phyloP scores from a whole-genome alignment of 2,888 invertebrate species.

The Cosmorhoe ocellata region DNA sequence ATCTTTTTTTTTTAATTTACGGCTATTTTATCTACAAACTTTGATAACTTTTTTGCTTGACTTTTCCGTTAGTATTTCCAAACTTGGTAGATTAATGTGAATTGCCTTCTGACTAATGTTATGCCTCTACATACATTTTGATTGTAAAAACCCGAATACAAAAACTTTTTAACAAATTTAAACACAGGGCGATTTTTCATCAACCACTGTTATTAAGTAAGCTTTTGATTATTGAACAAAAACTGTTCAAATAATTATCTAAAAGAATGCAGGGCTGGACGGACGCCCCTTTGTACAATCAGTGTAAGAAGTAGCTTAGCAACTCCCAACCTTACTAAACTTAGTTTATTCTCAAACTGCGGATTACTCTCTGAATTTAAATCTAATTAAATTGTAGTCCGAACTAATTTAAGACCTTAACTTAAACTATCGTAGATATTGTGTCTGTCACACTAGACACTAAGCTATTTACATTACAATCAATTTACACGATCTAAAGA shows the following conservation, averaged over 20 bases:
- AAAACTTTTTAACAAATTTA: constrained; percentile 10
- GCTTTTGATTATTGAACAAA: constrained; percentile 47
- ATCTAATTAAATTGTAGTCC: too few relatives aligned
- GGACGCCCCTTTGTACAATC: constrained; percentile 35
- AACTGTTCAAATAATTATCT: constrained; percentile 58
- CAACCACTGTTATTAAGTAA: constrained; percentile 48
- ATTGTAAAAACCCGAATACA: too few relatives aligned
- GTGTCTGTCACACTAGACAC: too few relatives aligned
- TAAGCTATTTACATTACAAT: too few relatives aligned
- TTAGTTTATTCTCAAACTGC: too few relatives aligned
- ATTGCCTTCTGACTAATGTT: too few relatives aligned
- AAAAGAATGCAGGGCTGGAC: constrained; percentile 51
- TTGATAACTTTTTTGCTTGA: not conserved
- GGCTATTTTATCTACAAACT: constrained; percentile 5
- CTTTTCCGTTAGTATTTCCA: not conserved
- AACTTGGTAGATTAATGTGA: too few relatives aligned
- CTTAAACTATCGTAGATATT: too few relatives aligned
- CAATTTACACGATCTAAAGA: too few relatives aligned
- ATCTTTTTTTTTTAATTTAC: constrained; percentile 11
- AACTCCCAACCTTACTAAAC: not conserved
- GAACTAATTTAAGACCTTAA: too few relatives aligned
- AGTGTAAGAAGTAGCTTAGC: not conserved
- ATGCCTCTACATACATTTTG: too few relatives aligned
- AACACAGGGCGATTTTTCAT: constrained; percentile 19
- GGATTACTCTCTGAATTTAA: too few relatives aligned